phyloP scores from a whole-genome alignment of 2,113 vertebrate species.

The Cyprinodon tularosa region DNA sequence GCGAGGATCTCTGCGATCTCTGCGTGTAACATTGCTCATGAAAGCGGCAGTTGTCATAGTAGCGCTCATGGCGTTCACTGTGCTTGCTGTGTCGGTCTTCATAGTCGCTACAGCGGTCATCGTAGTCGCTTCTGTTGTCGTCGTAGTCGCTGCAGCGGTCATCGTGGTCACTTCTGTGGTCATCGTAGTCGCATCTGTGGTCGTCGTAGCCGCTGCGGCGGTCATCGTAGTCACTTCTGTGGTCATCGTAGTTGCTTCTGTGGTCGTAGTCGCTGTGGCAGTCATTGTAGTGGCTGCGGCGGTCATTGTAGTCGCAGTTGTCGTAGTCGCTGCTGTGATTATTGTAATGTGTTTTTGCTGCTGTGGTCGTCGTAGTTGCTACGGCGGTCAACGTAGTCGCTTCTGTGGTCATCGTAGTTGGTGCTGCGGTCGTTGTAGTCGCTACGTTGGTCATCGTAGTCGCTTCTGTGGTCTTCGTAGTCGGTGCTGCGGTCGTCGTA shows the following conservation, averaged over 20 bases:
- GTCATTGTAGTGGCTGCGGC: too few relatives aligned
- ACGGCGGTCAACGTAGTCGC: not conserved
- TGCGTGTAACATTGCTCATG: fast-evolving
- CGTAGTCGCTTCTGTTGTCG: constrained; percentile 31
- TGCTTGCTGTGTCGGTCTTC: not conserved
- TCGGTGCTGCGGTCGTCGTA: constrained; percentile 17
- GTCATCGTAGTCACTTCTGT: constrained; percentile 6
- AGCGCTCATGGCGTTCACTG: too few relatives aligned
- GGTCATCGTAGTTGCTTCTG: too few relatives aligned
- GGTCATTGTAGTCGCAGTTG: too few relatives aligned
- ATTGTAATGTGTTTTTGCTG: too few relatives aligned
- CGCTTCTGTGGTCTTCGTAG: constrained; percentile 10
- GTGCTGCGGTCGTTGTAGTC: constrained; percentile 34
- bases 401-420: constrained; percentile 1
- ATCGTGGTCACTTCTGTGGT: too few relatives aligned
- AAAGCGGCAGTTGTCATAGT: too few relatives aligned
- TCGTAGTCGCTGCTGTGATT: too few relatives aligned
- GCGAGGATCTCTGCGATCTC: not conserved
- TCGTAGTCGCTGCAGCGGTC: constrained; percentile 6
- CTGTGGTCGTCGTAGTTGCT: not conserved
- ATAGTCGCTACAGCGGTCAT: not conserved
- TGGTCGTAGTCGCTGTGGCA: too few relatives aligned
- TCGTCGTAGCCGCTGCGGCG: too few relatives aligned
- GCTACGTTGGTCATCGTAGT: constrained; percentile 28
- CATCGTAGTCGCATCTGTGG: too few relatives aligned